Evolutionary conservation across 2,113 vertebrate genomes (phyloP).

Genomic region (Salminus brasiliensis): DNA sequence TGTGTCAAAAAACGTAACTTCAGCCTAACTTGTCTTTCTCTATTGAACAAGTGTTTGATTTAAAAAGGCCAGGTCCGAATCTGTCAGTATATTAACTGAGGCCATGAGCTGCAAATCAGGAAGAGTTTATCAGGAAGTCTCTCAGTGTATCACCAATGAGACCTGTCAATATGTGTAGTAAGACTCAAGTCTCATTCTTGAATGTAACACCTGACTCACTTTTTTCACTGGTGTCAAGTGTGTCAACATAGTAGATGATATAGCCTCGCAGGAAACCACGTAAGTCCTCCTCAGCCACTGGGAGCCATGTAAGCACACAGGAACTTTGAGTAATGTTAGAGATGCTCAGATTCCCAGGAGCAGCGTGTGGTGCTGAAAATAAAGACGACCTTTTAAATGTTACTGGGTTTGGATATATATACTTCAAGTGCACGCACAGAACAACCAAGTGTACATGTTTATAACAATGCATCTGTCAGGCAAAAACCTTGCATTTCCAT

Average conservation of each 20-base stretch:
- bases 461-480: no score
- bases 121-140: no score
- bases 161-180: not conserved
- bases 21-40: no score
- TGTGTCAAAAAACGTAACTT: no score
- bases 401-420: not conserved
- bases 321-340: slow-evolving; percentile 69
- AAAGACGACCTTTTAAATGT: not conserved
- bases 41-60: no score
- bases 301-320: slow-evolving; percentile 73
- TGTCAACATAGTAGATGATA: slow-evolving; percentile 67
- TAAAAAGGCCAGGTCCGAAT: no score
- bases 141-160: not conserved
- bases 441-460: not conserved
- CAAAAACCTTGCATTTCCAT: no score
- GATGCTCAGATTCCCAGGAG: slow-evolving; percentile 73
- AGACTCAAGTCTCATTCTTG: not conserved
- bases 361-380: slow-evolving; percentile 75
- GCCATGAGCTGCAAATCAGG: no score
- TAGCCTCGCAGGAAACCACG: slow-evolving; percentile 82
- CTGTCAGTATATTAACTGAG: no score
- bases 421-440: not conserved
- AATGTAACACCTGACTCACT: slow-evolving; percentile 53
- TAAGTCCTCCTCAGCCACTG: slow-evolving; percentile 73
- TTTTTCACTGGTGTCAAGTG: slow-evolving; percentile 37